Conservation (phyloP, 1,140 invertebrate genomes). For the Branchinecta lynchi region DNA sequence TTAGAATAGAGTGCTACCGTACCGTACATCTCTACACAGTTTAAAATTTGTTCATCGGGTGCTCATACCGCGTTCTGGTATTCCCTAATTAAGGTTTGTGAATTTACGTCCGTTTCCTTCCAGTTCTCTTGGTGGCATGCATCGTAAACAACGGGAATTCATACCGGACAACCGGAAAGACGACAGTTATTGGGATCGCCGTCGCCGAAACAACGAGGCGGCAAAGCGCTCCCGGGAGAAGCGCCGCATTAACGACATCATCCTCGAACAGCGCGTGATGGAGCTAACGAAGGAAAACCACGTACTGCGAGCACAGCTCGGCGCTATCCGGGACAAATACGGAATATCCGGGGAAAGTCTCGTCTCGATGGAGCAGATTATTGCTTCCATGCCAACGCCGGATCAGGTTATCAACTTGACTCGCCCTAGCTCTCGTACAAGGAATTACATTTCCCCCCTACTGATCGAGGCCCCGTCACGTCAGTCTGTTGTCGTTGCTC, state of each 20-base stretch:
- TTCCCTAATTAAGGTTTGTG: no score
- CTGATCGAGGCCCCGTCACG: background rate
- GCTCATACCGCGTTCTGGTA: no score
- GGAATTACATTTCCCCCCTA: constrained; percentile 22
- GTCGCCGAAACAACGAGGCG: constrained; percentile 87
- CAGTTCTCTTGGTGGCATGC: constrained; percentile 26
- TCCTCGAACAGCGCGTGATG: constrained; percentile 78
- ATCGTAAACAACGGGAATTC: constrained; percentile 85
- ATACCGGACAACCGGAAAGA: constrained; percentile 95
- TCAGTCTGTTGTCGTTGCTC: background rate
- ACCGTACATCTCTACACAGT: no score
- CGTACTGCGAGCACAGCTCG: constrained; percentile 75
- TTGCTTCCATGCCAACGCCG: constrained; percentile 59
- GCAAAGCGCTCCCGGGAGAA: constrained; percentile 88
- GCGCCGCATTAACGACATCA: constrained; percentile 89
- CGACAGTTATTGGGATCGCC: constrained; percentile 89
- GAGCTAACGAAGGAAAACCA: constrained; percentile 90
- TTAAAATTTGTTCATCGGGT: no score
- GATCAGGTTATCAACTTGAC: constrained; percentile 65
- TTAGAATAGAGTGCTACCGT: no score
- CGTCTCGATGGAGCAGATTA: constrained; percentile 69
- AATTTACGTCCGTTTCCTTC: no score
- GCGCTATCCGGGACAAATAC: constrained; percentile 82
- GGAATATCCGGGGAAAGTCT: constrained; percentile 71
- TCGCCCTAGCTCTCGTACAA: constrained; percentile 19